Conservation (phyloP, 2,888 invertebrate genomes). For the Tridacna crocea region DNA sequence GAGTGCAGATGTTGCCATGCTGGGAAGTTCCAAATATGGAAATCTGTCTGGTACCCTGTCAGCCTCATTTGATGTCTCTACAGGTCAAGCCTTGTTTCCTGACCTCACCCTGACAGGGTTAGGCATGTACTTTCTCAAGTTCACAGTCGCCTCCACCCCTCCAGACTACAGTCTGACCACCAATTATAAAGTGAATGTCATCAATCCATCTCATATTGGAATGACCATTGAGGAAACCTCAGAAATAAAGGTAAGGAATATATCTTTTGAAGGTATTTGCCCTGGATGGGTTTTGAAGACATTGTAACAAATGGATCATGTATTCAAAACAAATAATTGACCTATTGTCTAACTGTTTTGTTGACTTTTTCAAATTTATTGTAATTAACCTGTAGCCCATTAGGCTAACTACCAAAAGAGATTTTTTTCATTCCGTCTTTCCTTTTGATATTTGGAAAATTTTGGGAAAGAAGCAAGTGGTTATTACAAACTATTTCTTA, state of each 20-base stretch:
- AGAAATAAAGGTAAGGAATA: constrained; percentile 39
- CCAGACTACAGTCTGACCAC: constrained; percentile 39
- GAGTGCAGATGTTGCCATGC: constrained; percentile 49
- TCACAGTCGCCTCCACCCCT: constrained; percentile 62
- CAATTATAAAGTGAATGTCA: constrained; percentile 45
- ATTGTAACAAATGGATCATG: no score
- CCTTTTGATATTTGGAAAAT: no score
- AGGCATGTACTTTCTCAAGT: constrained; percentile 62
- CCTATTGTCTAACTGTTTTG: no score
- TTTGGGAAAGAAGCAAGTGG: no score
- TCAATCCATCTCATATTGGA: constrained; percentile 49
- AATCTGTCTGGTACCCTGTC: constrained; percentile 49
- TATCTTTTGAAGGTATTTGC: not conserved
- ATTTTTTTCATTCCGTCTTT: no score
- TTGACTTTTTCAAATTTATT: no score
- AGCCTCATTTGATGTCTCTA: constrained; percentile 55
- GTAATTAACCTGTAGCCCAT: no score
- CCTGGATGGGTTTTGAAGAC: no score
- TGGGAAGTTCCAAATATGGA: constrained; percentile 53
- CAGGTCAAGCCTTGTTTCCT: constrained; percentile 61
- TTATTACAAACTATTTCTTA: no score
- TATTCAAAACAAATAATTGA: no score
- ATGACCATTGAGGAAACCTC: constrained; percentile 58
- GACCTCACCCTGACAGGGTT: constrained; percentile 62
- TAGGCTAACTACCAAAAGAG: no score